Evolutionary conservation across 1,140 invertebrate species (phyloP), one percentile per base, ranked within the genome.

Genomic region (Colletes latitarsis): DNA sequence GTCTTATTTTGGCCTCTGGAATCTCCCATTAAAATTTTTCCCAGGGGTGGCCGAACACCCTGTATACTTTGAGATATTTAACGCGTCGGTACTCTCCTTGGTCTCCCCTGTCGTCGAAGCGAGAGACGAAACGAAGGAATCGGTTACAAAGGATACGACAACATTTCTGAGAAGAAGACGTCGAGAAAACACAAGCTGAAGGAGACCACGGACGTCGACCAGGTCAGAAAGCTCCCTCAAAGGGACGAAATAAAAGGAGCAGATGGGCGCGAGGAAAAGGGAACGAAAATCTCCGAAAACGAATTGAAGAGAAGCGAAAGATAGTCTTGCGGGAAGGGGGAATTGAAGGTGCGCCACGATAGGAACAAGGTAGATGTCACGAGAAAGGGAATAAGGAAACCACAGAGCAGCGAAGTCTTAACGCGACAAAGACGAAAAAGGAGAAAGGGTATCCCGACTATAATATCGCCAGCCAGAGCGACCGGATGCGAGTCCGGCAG

Each of bases 371-470:
- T 19, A n/a, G 49, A 58, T 6, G 21, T 14, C 39, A 39, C 6
- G 21, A 10, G 41, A 46, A 72, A 62, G 46, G 21, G 46, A 14
- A 62, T 19, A 41, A 52, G 57, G 76, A 49, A 63, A 78, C 21
- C 57, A 43, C 14, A 43, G 58, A 53, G 46, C 68, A 19, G 68
- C 30, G 77, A 49, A 57, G 52, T 43, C 12, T 57, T 43, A n/a
- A 68, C 52, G 19, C 41, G 67, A 60, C 41, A 69, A 77, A 69
- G 41, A 58, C 43, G 53, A 64, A 52, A 41, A n/a, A 15, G 12
- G 30, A 55, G 62, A 55, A 76, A 73, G 43, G 69, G 60, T 73
- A 69, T 55, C 39, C 19, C 39, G 58, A 73, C 30, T 64, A 73
- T 79, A 73, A 79, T 79, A 64, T 72, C 60, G 46, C 15, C 43